Evolutionary conservation across 1,140 invertebrate species (phyloP), one percentile per base, ranked within the genome.

Genomic region (Macrocentrus cingulum): DNA sequence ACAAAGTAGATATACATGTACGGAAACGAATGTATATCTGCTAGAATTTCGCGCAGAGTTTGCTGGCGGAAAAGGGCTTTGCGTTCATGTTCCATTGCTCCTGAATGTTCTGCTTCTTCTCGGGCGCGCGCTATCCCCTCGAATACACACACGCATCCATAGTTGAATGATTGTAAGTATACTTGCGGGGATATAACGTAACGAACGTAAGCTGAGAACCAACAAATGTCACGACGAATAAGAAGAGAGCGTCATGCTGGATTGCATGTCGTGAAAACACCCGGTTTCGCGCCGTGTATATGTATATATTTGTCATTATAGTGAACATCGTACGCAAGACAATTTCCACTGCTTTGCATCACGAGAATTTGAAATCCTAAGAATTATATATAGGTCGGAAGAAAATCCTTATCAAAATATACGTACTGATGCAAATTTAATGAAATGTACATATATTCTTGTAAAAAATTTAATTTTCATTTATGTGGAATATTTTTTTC

Each of bases 251-350:
- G 69, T 68, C 68, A 74, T 63, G 72, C 59, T 67, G 70, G 66
- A 74, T 74, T 72, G 69, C 70, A 71, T 69, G 70, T 69, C 57
- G 60, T 72, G 72, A 75, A 77, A 77, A 73, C 68, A 66, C 63
- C 67, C 63, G 64, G 68, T 66, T 69, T 67, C 4, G 3, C 36
- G 63, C 67, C 9, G 9, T 29, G 9, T 29, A 29, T 9, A 5
- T 5, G 4, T 29, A 29, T 29, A 29, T 29, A 29, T 5, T 29
- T 72, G 68, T 70, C 69, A 67, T 74, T 75, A 72, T 66, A 60
- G 65, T 63, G 63, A 65, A 62, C 50, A 37, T 22, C 54, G 44
- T n/a, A n/a, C 32, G 45, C 45, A 46, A 39, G 25, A 29, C n/a
- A n/a, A n/a, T n/a, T n/a, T n/a, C n/a, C n/a, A n/a, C n/a, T n/a